These are phyloP conservation scores for Pomacea canaliculata DNA, from an alignment of 2,888 invertebrate genomes.

Conservation along the genomic window DNA sequence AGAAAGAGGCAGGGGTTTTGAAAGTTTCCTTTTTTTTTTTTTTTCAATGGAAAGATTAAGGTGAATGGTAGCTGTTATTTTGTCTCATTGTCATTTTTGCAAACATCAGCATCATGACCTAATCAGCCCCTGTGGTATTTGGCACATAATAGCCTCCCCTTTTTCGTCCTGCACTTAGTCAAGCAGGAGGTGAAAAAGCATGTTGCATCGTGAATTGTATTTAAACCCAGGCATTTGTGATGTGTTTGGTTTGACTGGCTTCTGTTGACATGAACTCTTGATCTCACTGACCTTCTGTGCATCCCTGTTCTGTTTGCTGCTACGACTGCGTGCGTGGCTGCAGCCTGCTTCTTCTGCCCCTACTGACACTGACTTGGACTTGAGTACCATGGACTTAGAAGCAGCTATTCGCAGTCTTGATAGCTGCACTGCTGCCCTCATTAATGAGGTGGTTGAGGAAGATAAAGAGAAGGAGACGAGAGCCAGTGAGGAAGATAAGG, in stretches of 20 bases:
- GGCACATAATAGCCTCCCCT: no score
- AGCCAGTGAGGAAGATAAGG: conserved; percentile 10
- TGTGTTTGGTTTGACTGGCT: neutral
- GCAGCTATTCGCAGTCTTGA: conserved; percentile 59
- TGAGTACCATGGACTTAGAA: conserved; percentile 43
- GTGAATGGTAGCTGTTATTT: neutral
- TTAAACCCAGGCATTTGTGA: no score
- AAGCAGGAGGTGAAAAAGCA: no score
- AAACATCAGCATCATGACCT: no score
- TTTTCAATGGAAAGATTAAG: no score
- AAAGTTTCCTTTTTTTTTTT: no score
- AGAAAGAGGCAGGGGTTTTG: no score
- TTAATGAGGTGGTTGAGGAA: conserved; percentile 48
- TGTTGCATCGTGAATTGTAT: no score
- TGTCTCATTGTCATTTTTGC: neutral
- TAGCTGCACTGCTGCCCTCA: conserved; percentile 58
- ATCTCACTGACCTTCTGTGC: neutral
- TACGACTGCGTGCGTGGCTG: neutral
- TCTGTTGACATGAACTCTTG: neutral
- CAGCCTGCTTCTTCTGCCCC: conserved; percentile 20
- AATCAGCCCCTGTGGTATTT: no score
- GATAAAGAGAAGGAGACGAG: conserved; percentile 17
- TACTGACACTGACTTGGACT: conserved; percentile 8
- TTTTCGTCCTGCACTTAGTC: no score
- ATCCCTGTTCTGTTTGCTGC: conserved; percentile 6